These are phyloP conservation scores for Acleris laterana DNA, from an alignment of 2,888 invertebrate genomes.

Conservation along the genomic window DNA sequence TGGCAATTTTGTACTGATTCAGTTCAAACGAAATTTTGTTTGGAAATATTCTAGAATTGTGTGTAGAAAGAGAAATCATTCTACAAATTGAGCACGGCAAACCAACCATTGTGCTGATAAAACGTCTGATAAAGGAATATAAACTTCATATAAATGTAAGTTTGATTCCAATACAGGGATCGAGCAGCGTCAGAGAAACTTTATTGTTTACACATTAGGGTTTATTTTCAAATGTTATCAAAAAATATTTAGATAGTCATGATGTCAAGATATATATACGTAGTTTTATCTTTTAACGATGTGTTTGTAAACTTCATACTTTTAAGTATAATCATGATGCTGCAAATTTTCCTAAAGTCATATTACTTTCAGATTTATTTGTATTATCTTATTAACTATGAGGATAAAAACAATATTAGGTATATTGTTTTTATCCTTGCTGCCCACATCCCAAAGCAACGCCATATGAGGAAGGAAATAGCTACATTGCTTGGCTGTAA, in stretches of 20 bases:
- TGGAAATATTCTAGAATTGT: conserved; percentile 8
- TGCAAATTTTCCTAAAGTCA: too few species aligned
- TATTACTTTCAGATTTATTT: too few species aligned
- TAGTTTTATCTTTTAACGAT: conserved; percentile 25
- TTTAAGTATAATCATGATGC: neutral
- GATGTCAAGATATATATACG: conserved; percentile 2
- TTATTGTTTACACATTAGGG: conserved; percentile 4
- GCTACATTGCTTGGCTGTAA: neutral
- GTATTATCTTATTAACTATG: too few species aligned
- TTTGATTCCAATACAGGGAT: conserved; percentile 1
- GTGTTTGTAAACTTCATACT: neutral
- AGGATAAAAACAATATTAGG: too few species aligned
- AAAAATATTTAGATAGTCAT: conserved; percentile 10
- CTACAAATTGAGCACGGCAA: neutral
- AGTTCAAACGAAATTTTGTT: conserved; percentile 2
- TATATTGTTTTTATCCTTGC: too few species aligned
- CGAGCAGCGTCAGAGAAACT: neutral
- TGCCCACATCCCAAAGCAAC: neutral
- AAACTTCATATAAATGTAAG: conserved; percentile 18
- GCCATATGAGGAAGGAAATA: conserved; percentile 12
- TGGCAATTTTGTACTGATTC: conserved; percentile 3
- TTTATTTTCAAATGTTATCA: neutral
- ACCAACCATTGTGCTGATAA: conserved; percentile 7
- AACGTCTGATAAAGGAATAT: conserved; percentile 27
- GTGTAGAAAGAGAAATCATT: neutral